Conservation (phyloP, 2,797 vertebrate genomes). For the Syncerus caffer region DNA sequence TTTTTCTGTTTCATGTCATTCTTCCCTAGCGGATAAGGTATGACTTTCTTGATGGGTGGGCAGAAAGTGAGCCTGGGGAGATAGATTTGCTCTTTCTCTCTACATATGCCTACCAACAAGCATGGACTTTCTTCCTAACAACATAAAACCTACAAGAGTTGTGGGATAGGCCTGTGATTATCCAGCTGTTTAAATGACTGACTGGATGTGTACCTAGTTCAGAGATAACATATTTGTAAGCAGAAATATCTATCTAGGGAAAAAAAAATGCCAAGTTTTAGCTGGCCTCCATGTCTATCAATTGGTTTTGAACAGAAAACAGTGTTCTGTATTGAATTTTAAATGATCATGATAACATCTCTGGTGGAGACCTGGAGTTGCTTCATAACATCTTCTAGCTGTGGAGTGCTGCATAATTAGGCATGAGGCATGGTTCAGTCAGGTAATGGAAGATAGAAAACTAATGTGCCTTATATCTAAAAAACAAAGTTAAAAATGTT, state of each 20-base stretch:
- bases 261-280: background rate
- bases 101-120: background rate
- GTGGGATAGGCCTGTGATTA: background rate
- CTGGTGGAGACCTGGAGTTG: background rate
- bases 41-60: background rate
- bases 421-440: background rate
- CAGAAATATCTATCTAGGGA: background rate
- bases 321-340: background rate
- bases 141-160: background rate
- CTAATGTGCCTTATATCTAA: background rate
- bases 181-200: background rate
- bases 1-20: background rate
- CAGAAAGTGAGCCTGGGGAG: background rate
- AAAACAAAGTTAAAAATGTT: background rate
- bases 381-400: background rate
- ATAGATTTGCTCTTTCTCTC: background rate
- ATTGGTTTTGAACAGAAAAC: background rate
- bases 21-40: fast-evolving
- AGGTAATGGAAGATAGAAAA: background rate
- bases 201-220: background rate
- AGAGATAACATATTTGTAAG: background rate
- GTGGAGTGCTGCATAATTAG: background rate
- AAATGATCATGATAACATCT: background rate
- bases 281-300: background rate
- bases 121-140: background rate